Conservation (phyloP, 2,888 invertebrate species). For the Prosapia bicincta region DNA sequence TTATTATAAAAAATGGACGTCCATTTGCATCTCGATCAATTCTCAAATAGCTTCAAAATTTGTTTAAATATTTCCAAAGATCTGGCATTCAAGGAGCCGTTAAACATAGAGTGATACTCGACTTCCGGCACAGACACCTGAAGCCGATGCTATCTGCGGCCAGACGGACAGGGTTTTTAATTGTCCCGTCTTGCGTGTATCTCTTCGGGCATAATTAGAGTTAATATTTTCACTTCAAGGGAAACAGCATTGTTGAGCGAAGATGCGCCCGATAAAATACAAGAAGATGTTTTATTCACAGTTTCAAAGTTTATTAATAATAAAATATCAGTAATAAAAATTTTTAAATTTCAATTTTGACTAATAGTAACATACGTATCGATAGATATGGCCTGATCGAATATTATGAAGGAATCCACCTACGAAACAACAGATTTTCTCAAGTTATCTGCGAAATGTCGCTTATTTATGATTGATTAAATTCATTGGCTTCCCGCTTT, state of each 20-base stretch:
- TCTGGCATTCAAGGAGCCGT: neutral
- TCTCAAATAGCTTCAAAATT: neutral
- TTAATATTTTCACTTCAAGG: neutral
- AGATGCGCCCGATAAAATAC: neutral
- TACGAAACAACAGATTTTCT: too few species aligned
- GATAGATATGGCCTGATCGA: too few species aligned
- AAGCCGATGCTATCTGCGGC: neutral
- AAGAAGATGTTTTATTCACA: neutral
- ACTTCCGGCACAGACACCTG: neutral
- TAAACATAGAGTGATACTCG: neutral
- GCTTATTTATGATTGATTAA: too few species aligned
- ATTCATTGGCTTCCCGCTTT: too few species aligned
- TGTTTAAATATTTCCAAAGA: neutral
- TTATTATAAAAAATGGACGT: too few species aligned
- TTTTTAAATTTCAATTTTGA: too few species aligned
- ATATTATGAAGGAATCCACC: too few species aligned
- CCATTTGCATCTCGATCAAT: too few species aligned
- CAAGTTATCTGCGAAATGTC: too few species aligned
- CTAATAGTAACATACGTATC: too few species aligned
- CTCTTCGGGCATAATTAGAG: neutral
- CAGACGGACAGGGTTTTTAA: neutral
- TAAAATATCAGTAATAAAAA: too few species aligned
- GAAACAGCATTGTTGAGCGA: neutral
- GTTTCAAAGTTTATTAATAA: too few species aligned
- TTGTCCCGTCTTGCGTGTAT: neutral